Percentiles rank a stretch among this genome's conserved stretches.
Evolutionary conservation across 2,888 invertebrate genomes (phyloP).

Genomic region (Cantharis flavilabris): DNA sequence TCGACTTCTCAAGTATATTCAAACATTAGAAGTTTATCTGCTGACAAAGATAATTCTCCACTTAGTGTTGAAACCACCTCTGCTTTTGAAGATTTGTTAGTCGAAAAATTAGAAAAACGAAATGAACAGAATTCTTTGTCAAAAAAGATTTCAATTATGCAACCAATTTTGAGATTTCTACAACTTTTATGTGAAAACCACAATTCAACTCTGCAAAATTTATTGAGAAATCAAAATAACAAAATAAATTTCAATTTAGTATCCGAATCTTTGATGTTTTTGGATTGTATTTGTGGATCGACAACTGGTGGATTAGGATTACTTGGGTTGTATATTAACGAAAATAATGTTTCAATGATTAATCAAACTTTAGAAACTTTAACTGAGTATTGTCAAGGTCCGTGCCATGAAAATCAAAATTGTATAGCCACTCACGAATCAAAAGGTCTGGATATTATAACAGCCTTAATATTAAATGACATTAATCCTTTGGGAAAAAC

Average conservation of each 20-base stretch:
- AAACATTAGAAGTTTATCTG: slow-evolving; percentile 72
- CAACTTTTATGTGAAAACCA: slow-evolving; percentile 99
- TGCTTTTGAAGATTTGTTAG: slow-evolving; percentile 77
- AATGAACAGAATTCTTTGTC: slow-evolving; percentile 78
- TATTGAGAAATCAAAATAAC: slow-evolving; percentile 92
- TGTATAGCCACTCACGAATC: slow-evolving; percentile 99
- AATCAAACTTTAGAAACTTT: slow-evolving; percentile 97
- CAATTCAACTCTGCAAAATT: slow-evolving; percentile 91
- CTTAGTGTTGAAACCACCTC: slow-evolving; percentile 54
- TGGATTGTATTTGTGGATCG: slow-evolving; percentile 99
- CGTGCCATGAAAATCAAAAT: slow-evolving; percentile 98
- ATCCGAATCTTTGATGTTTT: slow-evolving; percentile 96
- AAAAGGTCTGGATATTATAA: slow-evolving; percentile 98
- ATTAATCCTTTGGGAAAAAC: slow-evolving; percentile 96
- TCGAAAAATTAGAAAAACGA: slow-evolving; percentile 75
- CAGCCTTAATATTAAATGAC: slow-evolving; percentile 95
- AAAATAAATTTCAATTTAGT: slow-evolving; percentile 97
- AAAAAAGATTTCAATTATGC: slow-evolving; percentile 91
- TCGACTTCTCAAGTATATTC: slow-evolving; percentile 83
- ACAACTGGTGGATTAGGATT: slow-evolving; percentile 98
- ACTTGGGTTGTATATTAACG: slow-evolving; percentile 95
- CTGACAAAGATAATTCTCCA: slow-evolving; percentile 57
- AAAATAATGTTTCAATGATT: slow-evolving; percentile 94
- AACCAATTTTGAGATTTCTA: slow-evolving; percentile 92
- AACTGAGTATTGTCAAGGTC: slow-evolving; percentile 98